phyloP scores from a whole-genome alignment of 2,888 invertebrate species.

The Pyrochroa serraticornis region DNA sequence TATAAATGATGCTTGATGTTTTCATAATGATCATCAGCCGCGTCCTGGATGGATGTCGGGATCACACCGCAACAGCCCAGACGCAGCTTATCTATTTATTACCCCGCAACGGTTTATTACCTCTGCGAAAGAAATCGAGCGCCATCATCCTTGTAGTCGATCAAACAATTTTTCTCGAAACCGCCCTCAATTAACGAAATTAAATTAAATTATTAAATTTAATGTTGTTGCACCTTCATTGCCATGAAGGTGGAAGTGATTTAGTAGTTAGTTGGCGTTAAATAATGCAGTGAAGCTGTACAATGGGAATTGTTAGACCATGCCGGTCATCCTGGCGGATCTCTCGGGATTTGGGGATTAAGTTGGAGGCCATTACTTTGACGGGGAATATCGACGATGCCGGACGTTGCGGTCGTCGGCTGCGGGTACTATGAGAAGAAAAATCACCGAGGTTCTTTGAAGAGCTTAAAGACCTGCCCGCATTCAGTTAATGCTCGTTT shows the following conservation, averaged over 20 bases:
- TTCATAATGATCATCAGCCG: conserved; percentile 50
- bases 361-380: conserved; percentile 56
- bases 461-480: conserved; percentile 42
- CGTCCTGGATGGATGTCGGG: conserved; percentile 8
- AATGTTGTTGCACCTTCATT: conserved; percentile 3
- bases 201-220: background rate
- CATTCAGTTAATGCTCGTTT: conserved; percentile 44
- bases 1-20: conserved; percentile 59
- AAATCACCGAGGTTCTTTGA: conserved; percentile 42
- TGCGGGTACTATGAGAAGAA: conserved; percentile 37
- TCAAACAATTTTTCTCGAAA: background rate
- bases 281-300: conserved; percentile 55
- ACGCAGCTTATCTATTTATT: conserved; percentile 33
- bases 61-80: conserved; percentile 12
- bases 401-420: conserved; percentile 38
- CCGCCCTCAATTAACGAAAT: background rate
- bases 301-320: conserved; percentile 52
- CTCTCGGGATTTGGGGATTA: conserved; percentile 55
- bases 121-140: conserved; percentile 12
- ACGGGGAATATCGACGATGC: conserved; percentile 50
- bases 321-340: conserved; percentile 52
- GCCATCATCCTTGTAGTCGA: background rate
- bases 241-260: conserved; percentile 45
- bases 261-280: conserved; percentile 57
- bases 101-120: conserved; percentile 30